A percentile compares a stretch with the other conserved stretches of the same genome.
phyloP scores from a whole-genome alignment of 2,888 invertebrate species.

The Julus scanicus region DNA sequence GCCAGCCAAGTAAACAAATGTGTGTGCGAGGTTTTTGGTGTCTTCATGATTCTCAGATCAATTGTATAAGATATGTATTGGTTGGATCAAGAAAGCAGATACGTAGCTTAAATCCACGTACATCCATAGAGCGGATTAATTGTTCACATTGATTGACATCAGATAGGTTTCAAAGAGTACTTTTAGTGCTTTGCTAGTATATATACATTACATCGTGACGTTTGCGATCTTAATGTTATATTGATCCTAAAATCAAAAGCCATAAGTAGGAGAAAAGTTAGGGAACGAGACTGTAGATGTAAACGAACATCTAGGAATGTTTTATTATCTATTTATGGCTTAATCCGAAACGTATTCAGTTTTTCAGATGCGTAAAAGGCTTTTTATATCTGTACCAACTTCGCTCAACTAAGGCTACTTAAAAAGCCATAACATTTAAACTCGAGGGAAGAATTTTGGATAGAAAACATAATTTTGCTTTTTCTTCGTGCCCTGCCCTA shows the following conservation, averaged over 20 bases:
- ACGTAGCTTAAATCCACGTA: neutral
- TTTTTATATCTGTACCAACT: neutral
- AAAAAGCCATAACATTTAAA: neutral
- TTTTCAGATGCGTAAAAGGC: neutral
- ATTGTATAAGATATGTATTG: neutral
- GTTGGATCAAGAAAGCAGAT: neutral
- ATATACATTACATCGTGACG: neutral
- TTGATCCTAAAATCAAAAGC: constrained; percentile 17
- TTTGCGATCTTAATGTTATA: neutral
- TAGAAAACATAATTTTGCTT: neutral
- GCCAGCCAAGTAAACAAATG: neutral
- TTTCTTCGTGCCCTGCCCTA: neutral
- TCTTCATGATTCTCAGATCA: neutral
- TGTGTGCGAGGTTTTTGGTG: neutral
- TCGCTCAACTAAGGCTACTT: neutral
- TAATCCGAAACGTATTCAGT: neutral
- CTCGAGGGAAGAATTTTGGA: neutral
- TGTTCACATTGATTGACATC: neutral
- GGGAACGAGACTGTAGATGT: neutral
- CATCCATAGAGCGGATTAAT: neutral
- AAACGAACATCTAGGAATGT: neutral
- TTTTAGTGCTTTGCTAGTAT: neutral
- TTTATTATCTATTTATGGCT: neutral
- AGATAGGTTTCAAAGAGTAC: neutral
- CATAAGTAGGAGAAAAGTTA: neutral